Base-by-base conservation (phyloP, 2,888 invertebrate species). In the Protodeltote pygarga region DNA sequence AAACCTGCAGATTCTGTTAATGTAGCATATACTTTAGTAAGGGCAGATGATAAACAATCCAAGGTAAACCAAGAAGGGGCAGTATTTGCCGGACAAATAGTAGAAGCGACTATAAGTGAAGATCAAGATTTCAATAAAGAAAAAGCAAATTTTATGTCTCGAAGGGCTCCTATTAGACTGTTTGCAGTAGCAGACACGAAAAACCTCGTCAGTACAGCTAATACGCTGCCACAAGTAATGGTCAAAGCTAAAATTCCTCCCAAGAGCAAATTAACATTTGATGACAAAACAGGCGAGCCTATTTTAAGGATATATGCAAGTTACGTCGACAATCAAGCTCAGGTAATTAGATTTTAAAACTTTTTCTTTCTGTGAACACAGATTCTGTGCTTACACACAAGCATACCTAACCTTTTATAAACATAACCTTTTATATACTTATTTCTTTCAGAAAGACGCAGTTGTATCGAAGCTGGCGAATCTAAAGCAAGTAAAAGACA, bases 221-320 rank as follows among this genome's bases (percentile, higher is more conserved):
- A 69, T 31, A 52, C 53, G 6, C 32, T 75, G 0, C 77, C 83
- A 5, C 82, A 85, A 65, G 52, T 78, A 14, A 74, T 84, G 3
- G 82, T 89, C 0, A 90, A 89, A 67, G 88, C 88, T 0, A 90
- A 85, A 62, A 87, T 87, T 45, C 88, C 91, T 13, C 86, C 89
- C 5, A 89, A 86, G 49, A 90, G 86, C 59, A 91, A 89, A 64
- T 61, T 92, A 34, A 86, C 84, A 1, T 87, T 86, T 62, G 92
- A 91, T 48, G 87, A 88, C 41, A 85, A 87, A 45, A 89, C 89
- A 23, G 91, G 90, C 3, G 89, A 91, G 53, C 91, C 93, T 3
- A 87, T 93, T 14, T 79, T 94, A 62, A 89, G 93, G 63, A 93
- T 94, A 73, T 94, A 93, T 60, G 93, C 92, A 0, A 92, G 89